Conservation (phyloP, 2,888 invertebrate genomes). For the Gymnocheta viridis region DNA sequence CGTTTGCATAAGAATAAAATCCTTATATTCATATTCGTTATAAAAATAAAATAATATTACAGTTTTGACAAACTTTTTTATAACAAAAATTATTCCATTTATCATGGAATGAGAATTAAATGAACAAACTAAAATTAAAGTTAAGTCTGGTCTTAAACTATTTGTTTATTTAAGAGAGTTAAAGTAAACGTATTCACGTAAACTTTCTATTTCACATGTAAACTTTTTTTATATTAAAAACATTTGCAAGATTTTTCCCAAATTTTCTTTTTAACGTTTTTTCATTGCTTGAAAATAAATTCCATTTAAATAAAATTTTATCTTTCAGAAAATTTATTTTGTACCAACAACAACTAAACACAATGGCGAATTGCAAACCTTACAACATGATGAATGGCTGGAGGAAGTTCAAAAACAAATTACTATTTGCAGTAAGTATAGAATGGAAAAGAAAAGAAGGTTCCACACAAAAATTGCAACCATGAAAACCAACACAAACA, state of each 20-base stretch:
- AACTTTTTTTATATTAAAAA: background rate
- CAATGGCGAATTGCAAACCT: slow-evolving; percentile 78
- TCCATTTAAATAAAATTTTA: slow-evolving; percentile 23
- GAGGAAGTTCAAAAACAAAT: slow-evolving; percentile 85
- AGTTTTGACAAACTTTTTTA: too few relatives aligned
- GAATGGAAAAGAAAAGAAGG: slow-evolving; percentile 17
- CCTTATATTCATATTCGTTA: too few relatives aligned
- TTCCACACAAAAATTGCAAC: slow-evolving; percentile 28
- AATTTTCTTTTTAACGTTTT: background rate
- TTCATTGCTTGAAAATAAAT: slow-evolving; percentile 9
- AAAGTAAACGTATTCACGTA: background rate
- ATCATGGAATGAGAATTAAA: too few relatives aligned
- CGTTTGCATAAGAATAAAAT: too few relatives aligned
- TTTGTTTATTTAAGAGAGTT: too few relatives aligned
- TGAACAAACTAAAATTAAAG: too few relatives aligned
- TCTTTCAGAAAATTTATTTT: slow-evolving; percentile 79
- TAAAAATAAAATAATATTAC: too few relatives aligned
- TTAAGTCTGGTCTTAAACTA: too few relatives aligned
- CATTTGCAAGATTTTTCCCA: background rate
- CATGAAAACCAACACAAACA: background rate
- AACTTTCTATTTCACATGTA: background rate
- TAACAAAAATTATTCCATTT: too few relatives aligned
- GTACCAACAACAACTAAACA: slow-evolving; percentile 75
- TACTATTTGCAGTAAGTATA: slow-evolving; percentile 85
- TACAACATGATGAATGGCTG: slow-evolving; percentile 85